Base-by-base conservation (phyloP, 1,140 invertebrate species). In the Pseudobourletiella spinata region DNA sequence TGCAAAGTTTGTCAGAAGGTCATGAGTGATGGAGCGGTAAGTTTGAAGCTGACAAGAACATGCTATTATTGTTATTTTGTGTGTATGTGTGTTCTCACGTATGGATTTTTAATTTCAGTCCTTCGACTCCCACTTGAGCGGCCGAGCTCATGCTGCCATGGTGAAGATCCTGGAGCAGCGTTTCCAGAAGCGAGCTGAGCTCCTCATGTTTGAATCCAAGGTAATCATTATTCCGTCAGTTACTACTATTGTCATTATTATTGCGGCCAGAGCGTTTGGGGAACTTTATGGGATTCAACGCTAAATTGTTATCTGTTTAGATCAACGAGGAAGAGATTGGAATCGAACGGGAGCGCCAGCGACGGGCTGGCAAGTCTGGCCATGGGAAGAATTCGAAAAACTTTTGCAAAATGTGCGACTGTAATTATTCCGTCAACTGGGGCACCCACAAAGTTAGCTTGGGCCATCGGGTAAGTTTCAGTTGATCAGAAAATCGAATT, bases 361-460 rank as follows among this genome's bases (percentile, higher is more conserved):
- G 61, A 4, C 43, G 67, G 55, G 64, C 67, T 42, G 65, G 65
- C 1, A 70, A 70, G 50, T 30, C 42, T 4, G 42, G 29, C 3
- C 48, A 59, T 32, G 56, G 56, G 43, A 67, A 63, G 32, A 55
- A 56, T 16, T 55, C 39, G 14, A 65, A 63, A 44, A 66, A 64
- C 42, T 63, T 60, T 32, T 70, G 68, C 59, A 70, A 70, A 58
- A 70, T 70, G 68, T 70, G 68, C 35, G 64, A 65, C 42, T 70
- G 68, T 28, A 70, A 65, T 35, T 70, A 70, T 29, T 42, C 56
- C 11, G 60, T 64, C 2, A 70, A 65, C 48, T 70, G 68, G 68
- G 64, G 64, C 39, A 63, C 64, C 8, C 68, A 70, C 29, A 70
- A 70, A 57, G 39, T 60, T 22, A 61, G 62, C 22, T 24, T 70